Evolutionary conservation across 2,113 vertebrate genomes (phyloP), one percentile per base, ranked within the genome.

Genomic region (Sylvia atricapilla): DNA sequence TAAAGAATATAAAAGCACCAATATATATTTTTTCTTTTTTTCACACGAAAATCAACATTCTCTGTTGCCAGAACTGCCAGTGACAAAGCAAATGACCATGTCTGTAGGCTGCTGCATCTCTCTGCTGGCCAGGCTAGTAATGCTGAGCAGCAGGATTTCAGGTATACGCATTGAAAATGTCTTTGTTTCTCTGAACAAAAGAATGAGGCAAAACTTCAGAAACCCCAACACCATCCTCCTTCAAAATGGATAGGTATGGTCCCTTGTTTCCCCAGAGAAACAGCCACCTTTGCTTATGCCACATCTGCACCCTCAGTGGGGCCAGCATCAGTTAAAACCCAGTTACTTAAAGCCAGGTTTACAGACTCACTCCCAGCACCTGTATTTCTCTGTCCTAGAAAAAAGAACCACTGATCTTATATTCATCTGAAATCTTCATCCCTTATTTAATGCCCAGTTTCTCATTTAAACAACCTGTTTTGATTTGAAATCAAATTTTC

Each of bases 221-320:
- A 84, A 35, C 0, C 0, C 7, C 27, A 52, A 20, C 17, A 9
- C 9, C 0, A 0, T 39, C 23, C 13, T 80, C 11, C 41, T 87
- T 79, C 58, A 55, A 33, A 70, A 28, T 43, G 5, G 25, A 13
- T 25, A 30, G 43, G 13, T 22, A 11, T 18, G 6, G 7, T 11
- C 16, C 14, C 15, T 50, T 4, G 7, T 43, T 7, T 63, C 21
- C 17, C 35, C 1, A 6, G 21, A 10, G 9, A 23, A 63, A 59
- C 7, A 24, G 27, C 7, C 37, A 46, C 16, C 27, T 56, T 93
- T 67, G 25, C 16, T 58, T 52, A 5, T 72, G 39, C 41, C 58
- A 47, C 58, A 39, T 58, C 64, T 89, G 30, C 37, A 39, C 47
- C 13, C 27, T 78, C 33, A 21, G 5, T 1, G 1, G 13, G 49